Base-by-base conservation (phyloP, 2,113 vertebrate species). In the Pterocles gutturalis region DNA sequence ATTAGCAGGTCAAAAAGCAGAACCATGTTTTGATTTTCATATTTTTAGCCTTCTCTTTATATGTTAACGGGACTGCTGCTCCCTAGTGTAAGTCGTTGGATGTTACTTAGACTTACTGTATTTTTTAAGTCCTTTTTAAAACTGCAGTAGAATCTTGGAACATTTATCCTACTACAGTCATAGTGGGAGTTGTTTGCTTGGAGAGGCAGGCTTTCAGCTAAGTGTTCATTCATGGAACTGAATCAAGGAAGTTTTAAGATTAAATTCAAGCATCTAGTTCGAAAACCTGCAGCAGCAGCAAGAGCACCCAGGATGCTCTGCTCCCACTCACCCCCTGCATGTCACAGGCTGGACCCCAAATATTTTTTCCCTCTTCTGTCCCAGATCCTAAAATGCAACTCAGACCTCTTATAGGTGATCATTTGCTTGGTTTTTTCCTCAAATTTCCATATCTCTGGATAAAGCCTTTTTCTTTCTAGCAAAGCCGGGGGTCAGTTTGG, bases 1-100 rank as follows among this genome's bases (percentile, higher is more conserved):
- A 96, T 85, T 91, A 95, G 33, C 83, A 81, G 29, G 46, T 87
- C 60, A 91, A 76, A 92, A 87, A 92, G 51, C 60, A 92, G 49
- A 78, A 5, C 38, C 9, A 8, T 89, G 49, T 90, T 95, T 92
- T 91, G 57, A 91, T 93, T 82, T 85, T 91, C 17, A 10, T 77
- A 65, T 51, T 85, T 93, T 92, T 87, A 81, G 45, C 60, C n/a
- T 71, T 83, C 73, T 77, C 62, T 81, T 90, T 84, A 38, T 66
- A 69, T 77, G 58, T 69, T 94, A 94, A 77, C 80, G 12, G 10
- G 8, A 62, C 58, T 77, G 43, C 38, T 87, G 26, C 57, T 93
- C 70, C 17, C 36, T 48, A 25, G 26, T 22, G 12, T 46, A 54
- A 54, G 25, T 89, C 64, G 64, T 66, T 77, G 73, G 51, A 70